phyloP scores from a whole-genome alignment of 2,113 vertebrate genomes.

The Callorhinus ursinus region DNA sequence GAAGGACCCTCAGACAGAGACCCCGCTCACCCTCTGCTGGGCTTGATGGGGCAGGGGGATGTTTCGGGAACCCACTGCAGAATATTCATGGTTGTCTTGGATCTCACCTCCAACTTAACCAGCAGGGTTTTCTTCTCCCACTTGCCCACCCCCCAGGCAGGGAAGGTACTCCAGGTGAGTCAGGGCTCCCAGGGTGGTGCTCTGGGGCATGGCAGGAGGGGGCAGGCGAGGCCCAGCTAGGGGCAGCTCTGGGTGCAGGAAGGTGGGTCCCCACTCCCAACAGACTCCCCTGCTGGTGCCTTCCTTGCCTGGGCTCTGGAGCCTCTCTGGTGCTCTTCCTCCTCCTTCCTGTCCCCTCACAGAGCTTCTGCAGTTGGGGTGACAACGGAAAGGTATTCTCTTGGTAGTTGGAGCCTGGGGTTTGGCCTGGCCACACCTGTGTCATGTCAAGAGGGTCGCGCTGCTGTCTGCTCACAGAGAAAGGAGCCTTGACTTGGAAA shows the following conservation, averaged over 20 bases:
- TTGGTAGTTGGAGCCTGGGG: not conserved
- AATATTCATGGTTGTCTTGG: too few species aligned
- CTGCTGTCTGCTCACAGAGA: not conserved
- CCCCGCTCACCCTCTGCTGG: not conserved
- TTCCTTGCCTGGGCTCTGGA: not conserved
- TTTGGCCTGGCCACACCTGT: not conserved
- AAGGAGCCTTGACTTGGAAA: not conserved
- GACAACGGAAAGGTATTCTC: not conserved
- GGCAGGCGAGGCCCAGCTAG: not conserved
- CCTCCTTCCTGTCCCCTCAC: not conserved
- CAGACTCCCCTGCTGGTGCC: not conserved
- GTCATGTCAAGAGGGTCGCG: not conserved
- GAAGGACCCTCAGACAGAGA: not conserved
- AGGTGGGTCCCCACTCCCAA: too few species aligned
- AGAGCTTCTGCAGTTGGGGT: not conserved
- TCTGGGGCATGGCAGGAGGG: rapidly evolving
- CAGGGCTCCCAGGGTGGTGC: too few species aligned
- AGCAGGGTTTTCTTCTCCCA: not conserved
- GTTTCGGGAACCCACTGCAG: not conserved
- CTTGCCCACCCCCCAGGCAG: not conserved
- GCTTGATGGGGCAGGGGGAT: not conserved
- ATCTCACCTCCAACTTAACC: not conserved
- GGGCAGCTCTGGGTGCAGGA: not conserved
- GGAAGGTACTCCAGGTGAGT: not conserved
- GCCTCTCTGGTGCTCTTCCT: not conserved